Evolutionary conservation across 2,888 invertebrate genomes (phyloP).

Genomic region (Eupithecia exiguata): DNA sequence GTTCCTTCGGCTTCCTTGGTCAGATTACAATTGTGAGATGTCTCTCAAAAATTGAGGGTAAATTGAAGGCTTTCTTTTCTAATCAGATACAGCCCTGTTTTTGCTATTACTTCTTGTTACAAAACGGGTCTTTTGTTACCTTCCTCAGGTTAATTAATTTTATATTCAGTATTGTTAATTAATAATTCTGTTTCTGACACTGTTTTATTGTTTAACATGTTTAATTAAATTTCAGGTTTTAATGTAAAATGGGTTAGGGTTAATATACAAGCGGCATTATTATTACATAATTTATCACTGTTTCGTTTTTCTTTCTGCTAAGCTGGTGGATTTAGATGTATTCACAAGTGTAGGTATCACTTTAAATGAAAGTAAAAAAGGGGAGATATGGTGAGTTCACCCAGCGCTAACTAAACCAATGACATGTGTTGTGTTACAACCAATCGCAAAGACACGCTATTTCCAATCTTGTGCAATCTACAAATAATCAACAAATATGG

Average conservation of each 20-base stretch:
- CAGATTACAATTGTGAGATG: slow-evolving; percentile 25
- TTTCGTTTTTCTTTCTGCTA: neutral
- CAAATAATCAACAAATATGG: no score
- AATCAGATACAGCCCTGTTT: slow-evolving; percentile 28
- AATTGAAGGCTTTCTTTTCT: slow-evolving; percentile 19
- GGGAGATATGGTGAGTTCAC: no score
- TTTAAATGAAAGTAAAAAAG: no score
- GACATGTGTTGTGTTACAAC: no score
- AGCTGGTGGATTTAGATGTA: neutral
- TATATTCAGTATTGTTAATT: slow-evolving; percentile 27
- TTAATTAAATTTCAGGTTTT: neutral
- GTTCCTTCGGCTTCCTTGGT: slow-evolving; percentile 28
- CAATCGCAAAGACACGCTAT: no score
- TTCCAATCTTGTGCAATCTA: no score
- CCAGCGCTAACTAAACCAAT: no score
- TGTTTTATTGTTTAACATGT: neutral
- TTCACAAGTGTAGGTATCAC: neutral
- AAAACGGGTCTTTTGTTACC: slow-evolving; percentile 43
- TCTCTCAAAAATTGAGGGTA: neutral
- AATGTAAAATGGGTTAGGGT: neutral
- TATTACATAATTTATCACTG: neutral
- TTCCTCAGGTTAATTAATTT: slow-evolving; percentile 20
- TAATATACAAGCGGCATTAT: neutral
- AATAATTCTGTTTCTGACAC: slow-evolving; percentile 19
- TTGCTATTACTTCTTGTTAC: slow-evolving; percentile 42